Evolutionary conservation across 1,140 invertebrate species (phyloP).

Genomic region (Diorhabda sublineata): DNA sequence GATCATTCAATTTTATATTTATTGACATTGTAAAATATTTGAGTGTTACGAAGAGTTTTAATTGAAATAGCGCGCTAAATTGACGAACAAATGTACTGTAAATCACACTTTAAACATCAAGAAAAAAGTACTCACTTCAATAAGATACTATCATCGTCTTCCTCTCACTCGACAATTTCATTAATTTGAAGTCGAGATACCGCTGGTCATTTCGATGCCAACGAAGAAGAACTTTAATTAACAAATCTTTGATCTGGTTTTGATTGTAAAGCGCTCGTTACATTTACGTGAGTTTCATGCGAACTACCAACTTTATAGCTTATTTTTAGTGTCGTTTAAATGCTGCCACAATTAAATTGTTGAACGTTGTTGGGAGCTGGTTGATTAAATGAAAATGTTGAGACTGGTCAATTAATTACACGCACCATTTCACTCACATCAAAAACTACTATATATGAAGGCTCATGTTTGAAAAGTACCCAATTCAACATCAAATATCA

Average conservation of each 20-base stretch:
- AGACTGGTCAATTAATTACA: neutral
- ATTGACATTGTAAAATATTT: too few relatives aligned
- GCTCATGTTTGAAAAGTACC: too few relatives aligned
- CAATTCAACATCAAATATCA: too few relatives aligned
- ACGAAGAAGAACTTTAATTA: neutral
- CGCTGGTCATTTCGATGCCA: neutral
- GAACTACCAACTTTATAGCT: neutral
- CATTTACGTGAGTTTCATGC: constrained; percentile 1
- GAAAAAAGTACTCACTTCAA: too few relatives aligned
- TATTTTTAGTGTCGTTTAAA: constrained; percentile 3
- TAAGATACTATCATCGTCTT: neutral
- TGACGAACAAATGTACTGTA: too few relatives aligned
- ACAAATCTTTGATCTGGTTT: constrained; percentile 2
- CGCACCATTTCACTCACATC: neutral
- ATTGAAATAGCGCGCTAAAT: too few relatives aligned
- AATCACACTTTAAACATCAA: too few relatives aligned
- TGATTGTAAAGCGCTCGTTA: neutral
- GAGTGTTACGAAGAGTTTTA: too few relatives aligned
- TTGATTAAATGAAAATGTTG: constrained; percentile 3
- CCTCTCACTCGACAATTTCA: neutral
- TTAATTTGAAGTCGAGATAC: neutral
- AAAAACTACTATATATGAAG: too few relatives aligned
- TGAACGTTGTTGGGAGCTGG: neutral
- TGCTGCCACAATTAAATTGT: neutral
- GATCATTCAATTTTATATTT: too few relatives aligned